These are phyloP conservation scores for Tinamus guttatus DNA, from an alignment of 2,113 vertebrate genomes.

Conservation along the genomic window DNA sequence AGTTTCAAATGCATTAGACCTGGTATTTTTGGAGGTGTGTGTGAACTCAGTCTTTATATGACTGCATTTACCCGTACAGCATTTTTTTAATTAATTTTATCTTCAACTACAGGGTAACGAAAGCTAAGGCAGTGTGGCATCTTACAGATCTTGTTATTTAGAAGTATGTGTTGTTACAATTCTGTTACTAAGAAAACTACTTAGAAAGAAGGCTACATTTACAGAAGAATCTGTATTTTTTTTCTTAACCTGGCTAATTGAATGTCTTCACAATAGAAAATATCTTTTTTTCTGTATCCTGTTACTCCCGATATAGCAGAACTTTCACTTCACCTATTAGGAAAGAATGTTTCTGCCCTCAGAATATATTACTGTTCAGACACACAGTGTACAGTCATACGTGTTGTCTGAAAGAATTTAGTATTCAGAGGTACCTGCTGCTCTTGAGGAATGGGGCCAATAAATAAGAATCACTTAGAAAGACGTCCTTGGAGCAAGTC, in stretches of 20 bases:
- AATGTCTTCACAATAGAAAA: background rate
- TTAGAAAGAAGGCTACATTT: background rate
- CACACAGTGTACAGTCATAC: background rate
- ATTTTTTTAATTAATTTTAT: background rate
- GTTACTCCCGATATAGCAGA: background rate
- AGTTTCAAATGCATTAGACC: background rate
- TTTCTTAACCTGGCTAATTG: background rate
- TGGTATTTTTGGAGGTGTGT: background rate
- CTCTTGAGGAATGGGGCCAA: background rate
- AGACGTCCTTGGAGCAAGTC: background rate
- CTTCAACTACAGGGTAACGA: background rate
- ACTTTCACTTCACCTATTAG: background rate
- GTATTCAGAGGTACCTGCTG: background rate
- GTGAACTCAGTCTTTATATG: background rate
- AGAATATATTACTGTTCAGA: background rate
- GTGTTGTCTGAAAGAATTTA: background rate
- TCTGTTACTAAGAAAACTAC: background rate
- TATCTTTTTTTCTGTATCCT: background rate
- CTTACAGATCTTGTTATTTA: background rate
- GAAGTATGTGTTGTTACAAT: background rate
- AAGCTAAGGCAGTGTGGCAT: background rate
- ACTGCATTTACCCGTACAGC: background rate
- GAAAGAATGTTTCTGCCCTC: background rate
- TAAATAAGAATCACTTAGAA: background rate
- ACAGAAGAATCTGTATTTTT: background rate